These are phyloP conservation scores for Lepidonotus clava DNA, from an alignment of 2,888 invertebrate species.

Conservation along the genomic window DNA sequence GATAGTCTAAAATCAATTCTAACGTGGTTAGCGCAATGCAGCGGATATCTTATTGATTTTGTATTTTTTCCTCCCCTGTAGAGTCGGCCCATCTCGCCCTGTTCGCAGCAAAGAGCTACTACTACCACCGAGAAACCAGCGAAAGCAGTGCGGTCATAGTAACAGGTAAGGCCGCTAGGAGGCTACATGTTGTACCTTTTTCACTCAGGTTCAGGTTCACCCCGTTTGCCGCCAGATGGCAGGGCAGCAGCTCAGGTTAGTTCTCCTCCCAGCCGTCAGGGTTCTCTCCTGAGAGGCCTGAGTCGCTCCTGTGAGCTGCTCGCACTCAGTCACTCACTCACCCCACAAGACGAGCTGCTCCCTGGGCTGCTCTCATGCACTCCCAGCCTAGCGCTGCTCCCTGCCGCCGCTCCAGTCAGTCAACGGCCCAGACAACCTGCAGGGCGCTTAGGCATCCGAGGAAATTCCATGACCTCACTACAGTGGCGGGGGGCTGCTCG, in stretches of 20 bases:
- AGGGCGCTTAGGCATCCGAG: not conserved
- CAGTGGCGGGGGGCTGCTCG: not conserved
- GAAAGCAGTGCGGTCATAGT: not conserved
- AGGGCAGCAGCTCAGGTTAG: not conserved
- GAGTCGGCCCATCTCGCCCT: not conserved
- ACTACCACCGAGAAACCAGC: not conserved
- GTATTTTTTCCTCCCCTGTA: not conserved
- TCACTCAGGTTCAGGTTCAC: no score
- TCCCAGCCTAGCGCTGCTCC: not conserved
- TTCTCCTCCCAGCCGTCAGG: not conserved
- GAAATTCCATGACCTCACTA: slow-evolving; percentile 24
- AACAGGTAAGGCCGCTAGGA: not conserved
- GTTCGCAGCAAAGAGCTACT: not conserved
- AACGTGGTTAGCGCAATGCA: slow-evolving; percentile 5
- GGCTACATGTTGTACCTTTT: not conserved
- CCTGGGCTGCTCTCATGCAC: not conserved
- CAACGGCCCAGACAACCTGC: not conserved
- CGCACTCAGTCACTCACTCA: no score
- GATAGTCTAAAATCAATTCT: slow-evolving; percentile 28
- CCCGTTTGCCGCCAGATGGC: not conserved
- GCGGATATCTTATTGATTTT: not conserved
- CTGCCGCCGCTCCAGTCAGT: not conserved
- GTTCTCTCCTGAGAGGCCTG: not conserved
- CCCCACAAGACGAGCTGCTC: no score
- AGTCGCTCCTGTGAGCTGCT: not conserved